Conservation (phyloP, 2,888 invertebrate genomes). For the Sisyra nigra region DNA sequence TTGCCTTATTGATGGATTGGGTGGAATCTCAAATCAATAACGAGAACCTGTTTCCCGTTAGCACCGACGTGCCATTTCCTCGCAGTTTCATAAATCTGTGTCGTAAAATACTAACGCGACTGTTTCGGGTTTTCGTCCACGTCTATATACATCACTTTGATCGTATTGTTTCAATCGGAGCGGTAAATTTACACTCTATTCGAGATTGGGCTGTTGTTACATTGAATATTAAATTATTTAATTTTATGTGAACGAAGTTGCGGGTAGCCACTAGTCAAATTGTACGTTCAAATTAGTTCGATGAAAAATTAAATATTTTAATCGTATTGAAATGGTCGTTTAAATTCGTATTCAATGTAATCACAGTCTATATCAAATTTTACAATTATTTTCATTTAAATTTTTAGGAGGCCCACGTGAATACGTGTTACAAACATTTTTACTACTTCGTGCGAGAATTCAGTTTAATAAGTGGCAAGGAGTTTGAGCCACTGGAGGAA, state of each 20-base stretch:
- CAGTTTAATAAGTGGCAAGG: constrained; percentile 64
- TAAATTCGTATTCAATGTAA: too few species aligned
- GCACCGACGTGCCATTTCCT: constrained; percentile 75
- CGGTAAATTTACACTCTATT: too few species aligned
- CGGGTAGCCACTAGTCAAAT: too few species aligned
- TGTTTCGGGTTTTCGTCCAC: constrained; percentile 84
- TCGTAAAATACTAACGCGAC: constrained; percentile 72
- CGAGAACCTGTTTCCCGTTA: constrained; percentile 70
- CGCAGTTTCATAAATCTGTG: constrained; percentile 63
- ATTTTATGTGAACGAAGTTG: too few species aligned
- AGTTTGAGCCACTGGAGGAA: constrained; percentile 68
- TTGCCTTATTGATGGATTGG: constrained; percentile 79
- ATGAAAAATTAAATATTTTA: too few species aligned
- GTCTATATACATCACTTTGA: constrained; percentile 93
- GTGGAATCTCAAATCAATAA: constrained; percentile 81
- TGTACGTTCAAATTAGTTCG: too few species aligned
- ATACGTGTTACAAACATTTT: constrained; percentile 89
- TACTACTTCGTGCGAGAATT: constrained; percentile 84
- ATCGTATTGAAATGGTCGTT: too few species aligned
- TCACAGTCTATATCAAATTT: too few species aligned
- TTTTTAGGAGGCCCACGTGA: constrained; percentile 73
- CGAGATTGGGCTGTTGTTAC: too few species aligned
- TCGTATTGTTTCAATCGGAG: constrained; percentile 68
- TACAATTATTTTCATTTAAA: constrained; percentile 6
- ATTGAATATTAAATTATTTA: too few species aligned